A percentile compares a stretch with the other conserved stretches of the same genome.
phyloP scores from a whole-genome alignment of 2,797 vertebrate genomes.

The Hypotaenidia philippensis region DNA sequence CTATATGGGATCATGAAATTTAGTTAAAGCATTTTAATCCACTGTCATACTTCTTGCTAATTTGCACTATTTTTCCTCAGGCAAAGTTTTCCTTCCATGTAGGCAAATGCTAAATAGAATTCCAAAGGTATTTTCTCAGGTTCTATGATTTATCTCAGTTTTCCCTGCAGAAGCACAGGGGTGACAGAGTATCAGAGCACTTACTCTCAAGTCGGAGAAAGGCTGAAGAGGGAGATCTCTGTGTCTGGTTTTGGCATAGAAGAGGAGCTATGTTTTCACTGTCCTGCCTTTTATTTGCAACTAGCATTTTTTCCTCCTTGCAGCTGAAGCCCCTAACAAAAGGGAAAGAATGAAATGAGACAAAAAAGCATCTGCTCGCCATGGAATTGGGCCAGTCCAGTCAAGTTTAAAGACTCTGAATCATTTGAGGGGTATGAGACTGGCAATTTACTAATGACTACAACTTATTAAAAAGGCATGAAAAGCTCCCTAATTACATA shows the following conservation, averaged over 20 bases:
- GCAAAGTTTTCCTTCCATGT: background rate
- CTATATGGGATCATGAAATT: background rate
- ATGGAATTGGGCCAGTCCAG: conserved; percentile 71
- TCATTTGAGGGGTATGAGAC: conserved; percentile 56
- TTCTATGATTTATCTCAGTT: background rate
- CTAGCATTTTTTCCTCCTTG: conserved; percentile 2
- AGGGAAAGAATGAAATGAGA: conserved; percentile 52
- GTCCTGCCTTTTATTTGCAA: conserved; percentile 50
- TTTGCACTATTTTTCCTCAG: conserved; percentile 16
- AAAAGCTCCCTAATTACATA: conserved; percentile 71
- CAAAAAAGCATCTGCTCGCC: conserved; percentile 66
- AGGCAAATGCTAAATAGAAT: background rate
- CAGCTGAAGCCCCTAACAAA: conserved; percentile 66
- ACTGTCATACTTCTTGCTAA: background rate
- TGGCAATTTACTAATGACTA: conserved; percentile 73
- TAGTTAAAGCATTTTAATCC: conserved; percentile 8
- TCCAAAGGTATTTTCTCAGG: background rate
- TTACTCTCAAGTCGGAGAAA: background rate
- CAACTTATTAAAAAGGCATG: conserved; percentile 73
- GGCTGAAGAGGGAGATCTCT: background rate
- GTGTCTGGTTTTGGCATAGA: conserved; percentile 25
- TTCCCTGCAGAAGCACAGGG: background rate
- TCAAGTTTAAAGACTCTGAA: conserved; percentile 69
- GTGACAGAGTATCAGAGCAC: background rate
- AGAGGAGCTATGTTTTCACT: conserved; percentile 47